Conservation (phyloP, 2,888 invertebrate genomes). For the Leucophenga montana region DNA sequence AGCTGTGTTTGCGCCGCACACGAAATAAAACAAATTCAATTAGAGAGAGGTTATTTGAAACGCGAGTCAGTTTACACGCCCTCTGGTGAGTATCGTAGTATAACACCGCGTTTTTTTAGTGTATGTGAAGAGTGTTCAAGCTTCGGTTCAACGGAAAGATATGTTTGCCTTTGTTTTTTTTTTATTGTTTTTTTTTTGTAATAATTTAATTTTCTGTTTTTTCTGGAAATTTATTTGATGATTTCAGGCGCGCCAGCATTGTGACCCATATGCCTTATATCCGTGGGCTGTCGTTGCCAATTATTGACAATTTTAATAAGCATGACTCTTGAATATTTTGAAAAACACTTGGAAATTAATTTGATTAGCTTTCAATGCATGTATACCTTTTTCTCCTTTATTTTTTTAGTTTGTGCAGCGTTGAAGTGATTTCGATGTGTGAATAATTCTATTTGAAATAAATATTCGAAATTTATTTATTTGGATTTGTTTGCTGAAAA, state of each 20-base stretch:
- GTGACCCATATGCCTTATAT: not conserved
- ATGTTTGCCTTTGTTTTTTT: not conserved
- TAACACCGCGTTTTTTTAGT: no score
- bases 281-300: slow-evolving; percentile 37
- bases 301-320: slow-evolving; percentile 62
- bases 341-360: slow-evolving; percentile 54
- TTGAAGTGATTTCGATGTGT: not conserved
- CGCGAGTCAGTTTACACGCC: no score
- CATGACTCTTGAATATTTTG: slow-evolving; percentile 35
- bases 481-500: no score
- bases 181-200: not conserved
- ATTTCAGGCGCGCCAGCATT: slow-evolving; percentile 10
- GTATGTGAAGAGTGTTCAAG: not conserved
- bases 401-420: slow-evolving; percentile 10
- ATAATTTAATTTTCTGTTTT: not conserved
- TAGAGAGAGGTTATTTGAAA: no score
- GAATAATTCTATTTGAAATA: not conserved
- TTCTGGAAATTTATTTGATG: slow-evolving; percentile 15
- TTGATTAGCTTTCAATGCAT: slow-evolving; percentile 48
- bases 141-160: not conserved
- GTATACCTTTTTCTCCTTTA: not conserved
- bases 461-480: no score
- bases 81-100: no score
- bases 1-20: no score
- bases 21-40: no score